These are phyloP conservation scores for Caenorhabditis elegans DNA, from an alignment of 1,140 invertebrate genomes.

Conservation along the genomic window WBcel235 BX284603.4:13728501-13729000, in stretches of 20 bases:
- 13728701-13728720: no score
- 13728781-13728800: constrained; percentile 43
- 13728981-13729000: constrained; percentile 18
- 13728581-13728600: no score
- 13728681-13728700: no score
- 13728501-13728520: no score
- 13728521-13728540: no score
- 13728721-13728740: no score
- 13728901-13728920: constrained; percentile 50
- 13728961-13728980: constrained; percentile 32
- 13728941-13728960: constrained; percentile 36
- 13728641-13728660: no score
- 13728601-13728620: no score
- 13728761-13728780: constrained; percentile 46
- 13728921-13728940: constrained; percentile 36
- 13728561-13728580: no score
- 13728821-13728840: constrained; percentile 33
- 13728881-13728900: constrained; percentile 25
- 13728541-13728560: no score
- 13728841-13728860: background rate
- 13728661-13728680: no score
- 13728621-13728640: no score
- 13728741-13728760: background rate
- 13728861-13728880: background rate
- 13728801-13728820: constrained; percentile 48